phyloP scores from a whole-genome alignment of 2,797 vertebrate species.

The Catamblyrhynchus diadema region DNA sequence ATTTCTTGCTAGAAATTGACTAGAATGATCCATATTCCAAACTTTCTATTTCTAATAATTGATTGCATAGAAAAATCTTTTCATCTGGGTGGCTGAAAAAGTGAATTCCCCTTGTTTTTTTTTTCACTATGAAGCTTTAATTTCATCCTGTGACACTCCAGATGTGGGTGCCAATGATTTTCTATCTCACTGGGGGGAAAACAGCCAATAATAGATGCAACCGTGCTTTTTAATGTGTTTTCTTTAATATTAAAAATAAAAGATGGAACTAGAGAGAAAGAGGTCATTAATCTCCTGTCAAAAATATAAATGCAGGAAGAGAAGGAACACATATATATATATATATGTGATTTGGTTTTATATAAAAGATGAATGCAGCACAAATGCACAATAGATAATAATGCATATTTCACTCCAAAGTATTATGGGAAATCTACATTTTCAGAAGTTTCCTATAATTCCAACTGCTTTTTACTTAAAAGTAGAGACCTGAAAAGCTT shows the following conservation, averaged over 20 bases:
- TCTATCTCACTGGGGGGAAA: not conserved
- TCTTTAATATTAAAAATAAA: not conserved
- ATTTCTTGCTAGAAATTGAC: not conserved
- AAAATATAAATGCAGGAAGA: not conserved
- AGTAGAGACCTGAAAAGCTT: not conserved
- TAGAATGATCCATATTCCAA: not conserved
- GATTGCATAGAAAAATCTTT: not conserved
- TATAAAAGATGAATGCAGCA: not conserved
- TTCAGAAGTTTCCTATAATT: not conserved
- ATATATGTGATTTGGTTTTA: not conserved
- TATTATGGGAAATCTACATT: not conserved
- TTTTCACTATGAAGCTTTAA: not conserved
- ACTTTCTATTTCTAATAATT: not conserved
- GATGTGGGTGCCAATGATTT: not conserved
- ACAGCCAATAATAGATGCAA: not conserved
- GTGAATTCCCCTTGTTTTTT: not conserved
- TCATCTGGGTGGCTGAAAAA: not conserved
- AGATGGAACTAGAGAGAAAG: not conserved
- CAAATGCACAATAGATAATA: not conserved
- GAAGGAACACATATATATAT: not conserved
- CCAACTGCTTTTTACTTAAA: not conserved
- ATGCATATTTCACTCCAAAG: not conserved
- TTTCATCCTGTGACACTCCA: not conserved
- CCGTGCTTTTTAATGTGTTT: not conserved
- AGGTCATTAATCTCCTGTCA: not conserved